Evolutionary conservation across 2,888 invertebrate genomes (phyloP).

Genomic region (Pristionchus entomophagus): DNA sequence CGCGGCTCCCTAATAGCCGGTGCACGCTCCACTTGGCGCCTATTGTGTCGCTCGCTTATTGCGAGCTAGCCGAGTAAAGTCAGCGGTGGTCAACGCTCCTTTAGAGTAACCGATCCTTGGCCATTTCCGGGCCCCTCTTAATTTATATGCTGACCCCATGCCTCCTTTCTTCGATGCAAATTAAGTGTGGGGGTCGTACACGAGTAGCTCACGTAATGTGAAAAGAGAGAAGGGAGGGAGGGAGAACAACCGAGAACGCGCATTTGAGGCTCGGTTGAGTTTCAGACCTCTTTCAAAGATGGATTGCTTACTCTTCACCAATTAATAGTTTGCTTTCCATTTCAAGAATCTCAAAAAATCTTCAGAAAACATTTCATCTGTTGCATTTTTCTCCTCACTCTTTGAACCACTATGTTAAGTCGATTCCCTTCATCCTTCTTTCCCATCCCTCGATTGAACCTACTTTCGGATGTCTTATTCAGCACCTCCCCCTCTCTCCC

Average conservation of each 20-base stretch:
- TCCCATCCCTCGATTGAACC: background rate
- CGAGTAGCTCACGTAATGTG: slow-evolving; percentile 7
- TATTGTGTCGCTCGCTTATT: background rate
- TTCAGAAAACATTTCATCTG: too few species aligned
- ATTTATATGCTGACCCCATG: slow-evolving; percentile 26
- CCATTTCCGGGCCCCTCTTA: background rate
- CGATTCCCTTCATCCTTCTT: background rate
- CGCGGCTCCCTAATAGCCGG: background rate
- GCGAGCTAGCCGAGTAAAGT: too few species aligned
- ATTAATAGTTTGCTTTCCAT: too few species aligned
- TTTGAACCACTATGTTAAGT: too few species aligned
- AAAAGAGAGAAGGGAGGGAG: background rate
- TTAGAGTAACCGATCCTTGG: background rate
- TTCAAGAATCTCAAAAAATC: too few species aligned
- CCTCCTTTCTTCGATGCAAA: slow-evolving; percentile 28
- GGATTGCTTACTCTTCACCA: background rate
- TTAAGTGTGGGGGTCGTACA: background rate
- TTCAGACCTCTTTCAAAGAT: background rate
- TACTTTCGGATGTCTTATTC: background rate
- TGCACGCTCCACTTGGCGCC: slow-evolving; percentile 16
- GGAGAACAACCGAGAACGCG: background rate
- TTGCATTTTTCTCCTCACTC: too few species aligned
- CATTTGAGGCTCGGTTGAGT: too few species aligned
- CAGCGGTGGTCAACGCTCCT: too few species aligned
- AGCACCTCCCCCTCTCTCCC: background rate